A percentile compares a stretch with the other conserved stretches of the same genome.
Conservation (phyloP, 2,113 vertebrate species). For the Paralichthys olivaceus region DNA sequence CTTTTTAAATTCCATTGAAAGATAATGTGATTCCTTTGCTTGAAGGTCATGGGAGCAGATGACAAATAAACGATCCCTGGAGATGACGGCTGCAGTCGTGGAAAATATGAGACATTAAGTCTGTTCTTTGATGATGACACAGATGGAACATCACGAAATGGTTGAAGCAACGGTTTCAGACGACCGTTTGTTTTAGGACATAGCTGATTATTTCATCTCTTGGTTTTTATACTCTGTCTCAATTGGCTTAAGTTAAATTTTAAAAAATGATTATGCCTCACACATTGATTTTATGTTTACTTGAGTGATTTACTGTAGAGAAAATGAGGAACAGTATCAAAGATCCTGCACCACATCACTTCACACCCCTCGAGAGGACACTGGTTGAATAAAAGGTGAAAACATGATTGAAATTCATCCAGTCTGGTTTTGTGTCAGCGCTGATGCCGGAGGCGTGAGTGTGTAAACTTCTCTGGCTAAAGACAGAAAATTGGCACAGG, state of each 20-base stretch:
- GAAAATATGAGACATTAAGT: slow-evolving; percentile 61
- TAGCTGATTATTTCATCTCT: slow-evolving; percentile 10
- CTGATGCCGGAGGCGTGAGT: too few relatives aligned
- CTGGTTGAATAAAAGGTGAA: too few relatives aligned
- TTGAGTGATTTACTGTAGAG: too few relatives aligned
- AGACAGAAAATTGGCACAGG: too few relatives aligned
- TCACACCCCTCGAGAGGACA: too few relatives aligned
- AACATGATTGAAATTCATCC: neutral
- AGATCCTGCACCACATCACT: too few relatives aligned
- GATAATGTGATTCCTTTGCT: slow-evolving; percentile 31
- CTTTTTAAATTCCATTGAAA: neutral
- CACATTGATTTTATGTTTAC: too few relatives aligned
- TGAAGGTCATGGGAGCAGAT: slow-evolving; percentile 50
- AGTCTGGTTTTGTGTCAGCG: neutral
- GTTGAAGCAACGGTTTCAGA: slow-evolving; percentile 3
- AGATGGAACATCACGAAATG: slow-evolving; percentile 47
- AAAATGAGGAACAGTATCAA: too few relatives aligned
- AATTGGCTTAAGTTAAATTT: neutral
- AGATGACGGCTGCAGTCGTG: slow-evolving; percentile 68
- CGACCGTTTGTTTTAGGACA: slow-evolving; percentile 6
- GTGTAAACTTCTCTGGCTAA: too few relatives aligned
- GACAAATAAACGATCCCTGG: slow-evolving; percentile 48
- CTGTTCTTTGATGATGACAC: slow-evolving; percentile 61
- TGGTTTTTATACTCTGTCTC: neutral
- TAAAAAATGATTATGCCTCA: neutral